These are phyloP conservation scores for Rallus crepitans DNA, from an alignment of 2,797 vertebrate genomes.

Conservation along the genomic window DNA sequence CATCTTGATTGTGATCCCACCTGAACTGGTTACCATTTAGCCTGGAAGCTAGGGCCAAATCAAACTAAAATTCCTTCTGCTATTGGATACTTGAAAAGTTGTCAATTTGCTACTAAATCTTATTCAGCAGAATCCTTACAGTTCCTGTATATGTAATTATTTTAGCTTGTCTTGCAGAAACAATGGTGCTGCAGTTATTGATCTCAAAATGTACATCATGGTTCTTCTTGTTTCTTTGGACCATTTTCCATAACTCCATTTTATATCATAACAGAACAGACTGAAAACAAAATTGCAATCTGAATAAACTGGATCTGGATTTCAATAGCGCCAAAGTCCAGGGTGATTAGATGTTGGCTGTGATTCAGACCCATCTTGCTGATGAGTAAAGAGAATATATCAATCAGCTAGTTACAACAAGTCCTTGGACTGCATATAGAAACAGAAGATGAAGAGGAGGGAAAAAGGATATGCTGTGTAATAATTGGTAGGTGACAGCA, in stretches of 20 bases:
- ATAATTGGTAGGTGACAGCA: conserved; percentile 54
- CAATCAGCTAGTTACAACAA: conserved; percentile 42
- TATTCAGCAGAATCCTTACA: neutral
- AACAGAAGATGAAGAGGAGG: conserved; percentile 69
- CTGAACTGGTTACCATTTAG: neutral
- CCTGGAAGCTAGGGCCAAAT: neutral
- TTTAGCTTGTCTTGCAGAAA: neutral
- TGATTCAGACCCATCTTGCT: neutral
- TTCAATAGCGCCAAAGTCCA: neutral
- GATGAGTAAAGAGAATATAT: conserved; percentile 36
- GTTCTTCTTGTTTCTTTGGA: neutral
- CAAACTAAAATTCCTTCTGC: neutral
- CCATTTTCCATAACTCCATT: neutral
- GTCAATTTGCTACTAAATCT: neutral
- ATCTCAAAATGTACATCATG: neutral
- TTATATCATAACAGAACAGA: neutral
- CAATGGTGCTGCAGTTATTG: neutral
- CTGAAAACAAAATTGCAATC: neutral
- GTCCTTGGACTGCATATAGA: conserved; percentile 33
- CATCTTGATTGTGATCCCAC: no score
- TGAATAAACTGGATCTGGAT: neutral
- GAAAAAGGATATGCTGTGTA: neutral
- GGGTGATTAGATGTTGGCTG: conserved; percentile 5
- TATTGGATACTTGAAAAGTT: neutral
- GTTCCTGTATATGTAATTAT: neutral